Percentiles rank a stretch among this genome's conserved stretches.
Evolutionary conservation across 2,113 vertebrate genomes (phyloP).

Genomic region (Aegithalos caudatus): DNA sequence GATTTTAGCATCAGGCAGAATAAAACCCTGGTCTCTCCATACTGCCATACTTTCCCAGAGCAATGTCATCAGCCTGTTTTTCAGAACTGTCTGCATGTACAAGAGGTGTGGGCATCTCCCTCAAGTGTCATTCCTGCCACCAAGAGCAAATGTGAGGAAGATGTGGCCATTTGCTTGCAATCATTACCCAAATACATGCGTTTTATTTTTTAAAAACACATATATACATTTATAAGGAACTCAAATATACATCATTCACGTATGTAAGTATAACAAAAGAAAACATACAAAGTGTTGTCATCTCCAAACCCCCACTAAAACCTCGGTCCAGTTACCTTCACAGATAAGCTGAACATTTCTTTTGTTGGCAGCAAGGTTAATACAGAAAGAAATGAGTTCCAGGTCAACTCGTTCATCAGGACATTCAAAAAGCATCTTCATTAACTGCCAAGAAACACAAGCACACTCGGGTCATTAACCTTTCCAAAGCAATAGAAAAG

Average conservation of each 20-base stretch:
- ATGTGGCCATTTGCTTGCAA: background rate
- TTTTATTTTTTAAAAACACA: background rate
- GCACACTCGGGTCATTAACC: background rate
- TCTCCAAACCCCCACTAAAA: background rate
- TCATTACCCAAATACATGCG: background rate
- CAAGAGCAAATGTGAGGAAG: background rate
- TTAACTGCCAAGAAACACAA: conserved; percentile 78
- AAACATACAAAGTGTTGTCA: background rate
- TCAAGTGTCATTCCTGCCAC: background rate
- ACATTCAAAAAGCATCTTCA: conserved; percentile 90
- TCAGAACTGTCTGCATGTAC: background rate
- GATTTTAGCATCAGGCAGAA: background rate
- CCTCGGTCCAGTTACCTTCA: conserved; percentile 79
- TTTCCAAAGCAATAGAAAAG: background rate
- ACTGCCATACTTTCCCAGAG: background rate
- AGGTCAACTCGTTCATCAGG: conserved; percentile 84
- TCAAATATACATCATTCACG: background rate
- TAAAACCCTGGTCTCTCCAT: background rate
- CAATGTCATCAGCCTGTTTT: background rate
- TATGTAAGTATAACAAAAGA: background rate
- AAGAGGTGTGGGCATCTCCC: background rate
- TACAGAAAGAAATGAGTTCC: conserved; percentile 93
- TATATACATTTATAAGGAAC: background rate
- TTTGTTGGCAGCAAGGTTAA: conserved; percentile 96
- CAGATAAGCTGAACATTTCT: conserved; percentile 92